A percentile compares a stretch with the other conserved stretches of the same genome.
Conservation (phyloP, 1,140 invertebrate species). For the Periplaneta americana region DNA sequence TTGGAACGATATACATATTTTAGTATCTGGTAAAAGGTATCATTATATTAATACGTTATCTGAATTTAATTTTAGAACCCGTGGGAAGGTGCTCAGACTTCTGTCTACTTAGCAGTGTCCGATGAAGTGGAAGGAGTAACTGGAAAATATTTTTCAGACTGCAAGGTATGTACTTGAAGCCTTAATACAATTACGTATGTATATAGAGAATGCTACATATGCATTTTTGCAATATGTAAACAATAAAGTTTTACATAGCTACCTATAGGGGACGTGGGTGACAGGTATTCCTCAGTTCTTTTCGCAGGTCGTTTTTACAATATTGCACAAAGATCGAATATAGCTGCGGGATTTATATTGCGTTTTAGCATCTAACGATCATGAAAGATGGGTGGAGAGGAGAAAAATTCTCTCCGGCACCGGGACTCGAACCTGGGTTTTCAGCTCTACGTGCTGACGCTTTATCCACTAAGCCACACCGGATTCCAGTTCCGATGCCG, state of each 20-base stretch:
- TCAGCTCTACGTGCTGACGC: no score
- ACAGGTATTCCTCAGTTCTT: no score
- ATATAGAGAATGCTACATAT: not conserved
- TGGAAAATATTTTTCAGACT: slow-evolving; percentile 54
- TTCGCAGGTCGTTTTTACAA: no score
- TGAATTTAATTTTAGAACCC: slow-evolving; percentile 36
- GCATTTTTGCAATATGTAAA: not conserved
- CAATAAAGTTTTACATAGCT: slow-evolving; percentile 2
- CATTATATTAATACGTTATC: slow-evolving; percentile 29
- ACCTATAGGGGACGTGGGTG: no score
- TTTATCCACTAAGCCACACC: no score
- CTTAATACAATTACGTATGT: not conserved
- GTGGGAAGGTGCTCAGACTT: slow-evolving; percentile 50
- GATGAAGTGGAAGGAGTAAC: slow-evolving; percentile 43
- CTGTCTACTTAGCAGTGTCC: slow-evolving; percentile 48
- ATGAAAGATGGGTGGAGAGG: no score
- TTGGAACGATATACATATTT: slow-evolving; percentile 21
- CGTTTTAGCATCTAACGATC: no score
- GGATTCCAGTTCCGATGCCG: no score
- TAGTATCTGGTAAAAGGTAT: slow-evolving; percentile 32
- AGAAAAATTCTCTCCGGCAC: no score
- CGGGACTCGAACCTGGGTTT: no score
- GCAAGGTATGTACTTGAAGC: slow-evolving; percentile 30
- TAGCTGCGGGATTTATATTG: no score
- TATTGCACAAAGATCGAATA: no score